Percentiles rank a stretch among this genome's conserved stretches.
Conservation (phyloP, 2,113 vertebrate genomes). For the Cairina moschata region DNA sequence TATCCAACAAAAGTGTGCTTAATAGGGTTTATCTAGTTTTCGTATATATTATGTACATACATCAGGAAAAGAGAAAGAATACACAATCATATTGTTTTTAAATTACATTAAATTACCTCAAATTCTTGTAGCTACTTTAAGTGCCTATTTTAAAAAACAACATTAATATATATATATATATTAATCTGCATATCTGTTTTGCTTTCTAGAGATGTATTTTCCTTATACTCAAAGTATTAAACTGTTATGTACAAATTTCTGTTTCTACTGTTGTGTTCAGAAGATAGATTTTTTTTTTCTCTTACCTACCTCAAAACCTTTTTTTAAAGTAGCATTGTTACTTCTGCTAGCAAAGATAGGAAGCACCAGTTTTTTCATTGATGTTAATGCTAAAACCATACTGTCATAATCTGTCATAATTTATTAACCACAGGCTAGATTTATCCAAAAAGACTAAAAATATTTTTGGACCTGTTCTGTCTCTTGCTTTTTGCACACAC, state of each 20-base stretch:
- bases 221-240: neutral
- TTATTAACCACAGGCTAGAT: neutral
- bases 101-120: neutral
- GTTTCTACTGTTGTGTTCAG: neutral
- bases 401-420: neutral
- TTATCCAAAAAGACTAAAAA: neutral
- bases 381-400: neutral
- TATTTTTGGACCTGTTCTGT: neutral
- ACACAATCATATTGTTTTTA: neutral
- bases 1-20: neutral
- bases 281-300: neutral
- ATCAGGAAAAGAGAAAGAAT: neutral
- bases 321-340: neutral
- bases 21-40: neutral
- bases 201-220: neutral
- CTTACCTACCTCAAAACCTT: neutral
- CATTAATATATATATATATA: neutral
- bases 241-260: neutral
- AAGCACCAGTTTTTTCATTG: neutral
- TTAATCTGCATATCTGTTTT: neutral
- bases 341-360: neutral
- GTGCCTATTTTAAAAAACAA: neutral
- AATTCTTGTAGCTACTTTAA: neutral
- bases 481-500: neutral
- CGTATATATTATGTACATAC: neutral